Evolutionary conservation across 1,140 invertebrate species (phyloP), one percentile per base, ranked within the genome.

Genomic region (Adelges cooleyi): DNA sequence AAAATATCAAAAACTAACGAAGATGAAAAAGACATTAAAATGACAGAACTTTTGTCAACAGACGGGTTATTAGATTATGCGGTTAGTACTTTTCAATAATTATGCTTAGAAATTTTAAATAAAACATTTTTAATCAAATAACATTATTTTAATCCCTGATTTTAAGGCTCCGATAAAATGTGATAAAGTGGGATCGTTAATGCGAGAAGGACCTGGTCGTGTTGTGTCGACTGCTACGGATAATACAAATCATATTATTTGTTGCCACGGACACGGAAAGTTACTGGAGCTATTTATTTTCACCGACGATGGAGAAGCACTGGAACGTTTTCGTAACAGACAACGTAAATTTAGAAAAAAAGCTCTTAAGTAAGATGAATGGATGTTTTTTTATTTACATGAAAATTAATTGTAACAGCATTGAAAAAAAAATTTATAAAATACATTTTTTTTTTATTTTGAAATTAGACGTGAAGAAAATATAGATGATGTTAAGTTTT

Each of bases 281-380:
- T 75, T 80, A 10, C 75, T 97, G 11, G 95, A 98, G 77, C 73
- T 93, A 33, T 98, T 94, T 74, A 77, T 82, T 50, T 83, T 98
- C 67, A 82, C 85, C 69, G 76, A 81, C 1, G 80, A 89, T 15
- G 84, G 86, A 42, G 86, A 94, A 74, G 81, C 89, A 0, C 80
- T 83, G 62, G 71, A 77, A 25, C 81, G 82, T 69, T 76, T 86
- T 67, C 76, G 77, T 11, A 96, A 93, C 77, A 80, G 89, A 53
- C 69, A 86, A 18, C 86, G 86, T 70, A 95, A 93, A 76, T 78
- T 84, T 68, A 79, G 67, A 73, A 75, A 83, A 78, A 77, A 85
- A 77, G 74, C 73, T 75, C 29, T 50, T 4, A 75, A 75, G 82
- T 84, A 76, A 75, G 76, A 76, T 66, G n/a, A 36, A 20, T 53